Base-by-base conservation (phyloP, 2,797 vertebrate species). In the Eptatretus atami region DNA sequence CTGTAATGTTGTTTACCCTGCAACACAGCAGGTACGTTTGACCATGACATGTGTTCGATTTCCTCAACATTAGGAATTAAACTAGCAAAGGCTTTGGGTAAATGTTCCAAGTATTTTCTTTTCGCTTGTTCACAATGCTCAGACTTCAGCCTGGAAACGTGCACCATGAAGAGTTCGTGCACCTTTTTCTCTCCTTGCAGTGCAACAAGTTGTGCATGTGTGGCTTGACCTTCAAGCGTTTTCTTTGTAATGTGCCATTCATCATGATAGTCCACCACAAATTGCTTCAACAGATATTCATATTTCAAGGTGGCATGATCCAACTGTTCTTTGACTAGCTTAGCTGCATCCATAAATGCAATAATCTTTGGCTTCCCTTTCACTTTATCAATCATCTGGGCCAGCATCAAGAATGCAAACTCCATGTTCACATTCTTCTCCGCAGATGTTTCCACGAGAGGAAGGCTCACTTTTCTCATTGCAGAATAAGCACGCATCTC, bases 331-430 rank as follows among this genome's bases (percentile, higher is more conserved):
- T 61, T 61, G 57, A 25, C 57, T 61, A 9, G 57, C 76, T 86
- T 98, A 72, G 84, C 87, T 67, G 92, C 86, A 73, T 99, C 92
- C 72, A 86, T 73, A 76, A 92, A 98, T 19, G 90, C 79, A 71
- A 94, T 82, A 71, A 84, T 85, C 80, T 99, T 99, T 71, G 90
- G 82, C 71, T 99, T 99, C 68, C 84, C 81, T 69, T 84, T 76
- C 15, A 84, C 83, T 79, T 93, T 98, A 73, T 96, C 92, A 77
- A 99, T 77, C 79, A 98, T 86, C 75, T 96, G 88, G 73, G 83
- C 78, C 71, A 99, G 76, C 52, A 84, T 80, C 65, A 82, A 83
- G 72, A 99, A 99, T 77, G 83, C 86, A 6, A 86, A 79, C 67
- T 96, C 88, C 67, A 81, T 75, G 24, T 99, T 99, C 66, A 95